Base-by-base conservation (phyloP, 1,140 invertebrate species). In the Carposina sasakii region DNA sequence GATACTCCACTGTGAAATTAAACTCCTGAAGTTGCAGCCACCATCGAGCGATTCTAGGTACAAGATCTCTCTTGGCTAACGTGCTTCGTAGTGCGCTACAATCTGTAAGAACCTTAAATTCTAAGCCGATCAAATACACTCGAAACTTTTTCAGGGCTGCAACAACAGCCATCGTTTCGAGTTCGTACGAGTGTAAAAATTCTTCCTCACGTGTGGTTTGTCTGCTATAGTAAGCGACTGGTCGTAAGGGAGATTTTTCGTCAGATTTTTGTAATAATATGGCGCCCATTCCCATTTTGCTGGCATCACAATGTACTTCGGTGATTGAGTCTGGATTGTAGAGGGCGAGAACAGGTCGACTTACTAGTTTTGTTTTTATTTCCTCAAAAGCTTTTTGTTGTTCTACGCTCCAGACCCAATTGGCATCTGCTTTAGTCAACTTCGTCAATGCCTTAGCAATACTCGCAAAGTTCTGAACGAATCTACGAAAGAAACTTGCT, bases 401-500 rank as follows among this genome's bases (percentile, higher is more conserved):
- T n/a, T 48, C 36, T 6, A 50, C 23, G 12, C 17, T 26, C 75
- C 73, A 82, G 15, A 31, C 48, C 34, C 54, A 81, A n/a, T 19
- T 9, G 0, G 40, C 24, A 16, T 63, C 51, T 37, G 74, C 60
- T 44, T 61, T 60, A 9, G 60, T 56, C 12, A 75, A 50, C 3
- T 47, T 46, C 0, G 61, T 64, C 8, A 79, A 34, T 5, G 63
- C 68, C 34, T 51, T 50, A 1, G 63, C 53, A 10, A 62, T 52
- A 23, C 40, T 21, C 9, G 71, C 60, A 47, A 72, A 68, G 30
- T 61, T 51, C 6, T 52, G 30, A 0, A 72, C 48, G 48, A 63
- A 76, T 12, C 15, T 21, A 10, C 62, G 39, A 43, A 70, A 76
- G 33, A 58, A 74, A 37, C 67, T 58, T 9, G 56, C 53, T 20